These are phyloP conservation scores for Bradynema listronoti DNA, from an alignment of 1,140 invertebrate species.

Conservation along the genomic window DNA sequence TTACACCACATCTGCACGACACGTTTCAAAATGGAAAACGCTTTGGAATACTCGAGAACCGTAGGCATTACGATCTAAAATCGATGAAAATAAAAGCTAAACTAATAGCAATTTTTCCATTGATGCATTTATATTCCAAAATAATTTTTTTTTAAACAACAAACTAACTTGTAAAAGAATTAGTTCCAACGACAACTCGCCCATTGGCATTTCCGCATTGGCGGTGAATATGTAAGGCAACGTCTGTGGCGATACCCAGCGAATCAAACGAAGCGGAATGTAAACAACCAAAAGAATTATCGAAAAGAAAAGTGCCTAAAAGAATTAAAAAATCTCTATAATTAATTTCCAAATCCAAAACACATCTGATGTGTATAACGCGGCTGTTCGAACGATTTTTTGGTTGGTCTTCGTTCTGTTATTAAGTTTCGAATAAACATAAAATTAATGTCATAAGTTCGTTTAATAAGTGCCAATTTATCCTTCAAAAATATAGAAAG, in stretches of 20 bases:
- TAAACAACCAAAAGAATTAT: slow-evolving; percentile 90
- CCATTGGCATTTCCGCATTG: slow-evolving; percentile 68
- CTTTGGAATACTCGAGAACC: slow-evolving; percentile 88
- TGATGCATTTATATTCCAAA: not conserved
- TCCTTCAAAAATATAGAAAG: no score
- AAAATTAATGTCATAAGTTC: no score
- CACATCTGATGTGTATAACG: no score
- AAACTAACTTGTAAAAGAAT: slow-evolving; percentile 73
- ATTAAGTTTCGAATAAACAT: no score
- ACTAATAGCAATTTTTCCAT: no score
- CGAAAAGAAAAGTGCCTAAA: slow-evolving; percentile 74
- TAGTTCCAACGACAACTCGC: slow-evolving; percentile 84
- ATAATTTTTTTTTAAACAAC: slow-evolving; percentile 4
- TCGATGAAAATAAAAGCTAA: not conserved
- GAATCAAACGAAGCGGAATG: slow-evolving; percentile 82
- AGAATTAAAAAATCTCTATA: slow-evolving; percentile 11
- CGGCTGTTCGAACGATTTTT: no score
- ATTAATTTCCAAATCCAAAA: slow-evolving; percentile 11
- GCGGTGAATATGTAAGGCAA: slow-evolving; percentile 80
- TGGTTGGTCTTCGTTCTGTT: no score
- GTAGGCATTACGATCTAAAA: slow-evolving; percentile 80
- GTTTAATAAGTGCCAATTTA: no score
- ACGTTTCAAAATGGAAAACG: slow-evolving; percentile 80
- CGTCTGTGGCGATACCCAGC: slow-evolving; percentile 74
- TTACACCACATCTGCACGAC: slow-evolving; percentile 80